Conservation (phyloP, 2,113 vertebrate species). For the Alligator sinensis region DNA sequence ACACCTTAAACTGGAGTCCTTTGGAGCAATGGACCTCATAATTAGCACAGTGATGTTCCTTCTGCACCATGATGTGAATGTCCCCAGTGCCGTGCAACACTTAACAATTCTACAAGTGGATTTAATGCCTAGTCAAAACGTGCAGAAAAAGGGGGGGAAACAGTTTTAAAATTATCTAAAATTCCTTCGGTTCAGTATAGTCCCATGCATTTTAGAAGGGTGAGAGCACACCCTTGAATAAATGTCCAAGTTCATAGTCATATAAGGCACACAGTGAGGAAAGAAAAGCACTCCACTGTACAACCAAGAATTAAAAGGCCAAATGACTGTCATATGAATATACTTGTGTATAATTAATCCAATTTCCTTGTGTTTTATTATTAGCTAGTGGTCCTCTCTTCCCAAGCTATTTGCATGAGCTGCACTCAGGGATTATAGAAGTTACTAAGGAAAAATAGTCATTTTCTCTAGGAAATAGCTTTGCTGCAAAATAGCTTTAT, state of each 20-base stretch:
- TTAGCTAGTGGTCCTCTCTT: conserved; percentile 8
- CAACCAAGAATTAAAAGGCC: conserved; percentile 35
- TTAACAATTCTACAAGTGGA: background rate
- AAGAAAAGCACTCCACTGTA: background rate
- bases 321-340: conserved; percentile 70
- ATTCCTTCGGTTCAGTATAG: conserved; percentile 21
- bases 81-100: background rate
- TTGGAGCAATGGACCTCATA: background rate
- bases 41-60: background rate
- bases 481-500: background rate
- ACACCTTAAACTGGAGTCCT: background rate
- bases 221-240: background rate
- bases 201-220: conserved; percentile 44
- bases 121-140: background rate
- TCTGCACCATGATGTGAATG: background rate
- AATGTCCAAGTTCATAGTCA: background rate
- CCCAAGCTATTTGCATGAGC: background rate
- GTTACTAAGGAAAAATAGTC: background rate
- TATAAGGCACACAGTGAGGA: conserved; percentile 3
- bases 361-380: conserved; percentile 15
- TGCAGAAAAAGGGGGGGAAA: conserved; percentile 26
- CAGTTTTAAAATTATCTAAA: conserved; percentile 44
- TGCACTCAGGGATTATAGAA: background rate
- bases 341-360: conserved; percentile 53
- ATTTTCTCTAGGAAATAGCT: background rate